phyloP scores from a whole-genome alignment of 2,797 vertebrate genomes.

The Megalops cyprinoides region DNA sequence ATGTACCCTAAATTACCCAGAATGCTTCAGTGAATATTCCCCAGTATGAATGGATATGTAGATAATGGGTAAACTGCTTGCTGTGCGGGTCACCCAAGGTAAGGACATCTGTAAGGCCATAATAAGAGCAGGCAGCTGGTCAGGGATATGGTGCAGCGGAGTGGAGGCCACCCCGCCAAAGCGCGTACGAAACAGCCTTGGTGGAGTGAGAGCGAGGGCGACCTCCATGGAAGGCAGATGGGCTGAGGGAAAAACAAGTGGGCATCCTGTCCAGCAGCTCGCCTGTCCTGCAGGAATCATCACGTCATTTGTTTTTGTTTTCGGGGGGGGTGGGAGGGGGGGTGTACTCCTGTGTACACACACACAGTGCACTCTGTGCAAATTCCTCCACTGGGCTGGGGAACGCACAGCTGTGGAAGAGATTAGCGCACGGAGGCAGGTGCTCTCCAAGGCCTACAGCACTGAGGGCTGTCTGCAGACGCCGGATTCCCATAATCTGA shows the following conservation, averaged over 20 bases:
- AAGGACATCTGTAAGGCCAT: no score
- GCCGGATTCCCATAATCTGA: slow-evolving; percentile 49
- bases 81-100: no score
- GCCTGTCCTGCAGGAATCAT: background rate
- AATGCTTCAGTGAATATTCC: background rate
- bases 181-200: slow-evolving; percentile 31
- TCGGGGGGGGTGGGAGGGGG: no score
- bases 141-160: background rate
- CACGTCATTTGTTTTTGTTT: slow-evolving; percentile 19
- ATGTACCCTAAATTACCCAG: background rate
- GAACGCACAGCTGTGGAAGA: slow-evolving; percentile 56
- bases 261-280: background rate
- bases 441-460: slow-evolving; percentile 37
- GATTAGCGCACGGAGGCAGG: slow-evolving; percentile 55
- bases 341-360: background rate
- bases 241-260: background rate
- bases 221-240: background rate
- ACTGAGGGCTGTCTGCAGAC: slow-evolving; percentile 23
- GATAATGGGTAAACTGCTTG: background rate
- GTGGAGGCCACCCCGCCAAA: background rate
- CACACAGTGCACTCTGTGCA: slow-evolving; percentile 5
- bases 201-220: slow-evolving; percentile 31
- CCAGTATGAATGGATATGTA: background rate
- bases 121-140: background rate
- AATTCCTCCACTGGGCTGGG: slow-evolving; percentile 26